Conservation (phyloP, 92 coral and sea anemone genomes). For the Desmophyllum pertusum region DNA sequence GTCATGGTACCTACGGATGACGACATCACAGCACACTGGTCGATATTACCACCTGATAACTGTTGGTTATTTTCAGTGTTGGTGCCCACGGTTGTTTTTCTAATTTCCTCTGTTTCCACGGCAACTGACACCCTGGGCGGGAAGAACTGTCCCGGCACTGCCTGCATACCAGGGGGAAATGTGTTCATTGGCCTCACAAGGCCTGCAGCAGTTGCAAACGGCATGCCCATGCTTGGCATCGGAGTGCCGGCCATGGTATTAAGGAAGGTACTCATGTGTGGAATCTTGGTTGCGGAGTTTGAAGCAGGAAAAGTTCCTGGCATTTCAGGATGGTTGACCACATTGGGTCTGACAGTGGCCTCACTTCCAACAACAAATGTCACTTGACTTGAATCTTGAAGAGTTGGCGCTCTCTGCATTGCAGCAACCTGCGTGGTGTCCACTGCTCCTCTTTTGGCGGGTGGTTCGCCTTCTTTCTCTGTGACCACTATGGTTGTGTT, state of each 20-base stretch:
- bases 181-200: slow-evolving; percentile 31
- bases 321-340: slow-evolving; percentile 14
- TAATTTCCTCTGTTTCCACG: slow-evolving; percentile 79
- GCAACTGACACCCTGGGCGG: slow-evolving; percentile 69
- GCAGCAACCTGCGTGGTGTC: slow-evolving; percentile 29
- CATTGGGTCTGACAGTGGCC: slow-evolving; percentile 12
- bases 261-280: slow-evolving; percentile 81
- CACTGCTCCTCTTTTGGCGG: slow-evolving; percentile 18
- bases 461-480: slow-evolving; percentile 39
- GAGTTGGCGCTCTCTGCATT: neutral
- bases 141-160: slow-evolving; percentile 45
- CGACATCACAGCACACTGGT: slow-evolving; percentile 41
- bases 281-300: slow-evolving; percentile 55
- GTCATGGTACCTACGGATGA: slow-evolving; percentile 92
- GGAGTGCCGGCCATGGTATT: slow-evolving; percentile 61
- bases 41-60: slow-evolving; percentile 20
- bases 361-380: slow-evolving; percentile 13
- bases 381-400: slow-evolving; percentile 8
- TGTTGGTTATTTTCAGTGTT: slow-evolving; percentile 68
- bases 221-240: slow-evolving; percentile 44
- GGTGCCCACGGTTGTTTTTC: slow-evolving; percentile 74
- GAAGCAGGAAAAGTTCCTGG: slow-evolving; percentile 15
- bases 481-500: slow-evolving; percentile 8
- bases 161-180: slow-evolving; percentile 35
- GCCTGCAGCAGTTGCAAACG: slow-evolving; percentile 40